A percentile compares a stretch with the other conserved stretches of the same genome.
Evolutionary conservation across 2,113 vertebrate genomes (phyloP).

Genomic region (Bos taurus): ARS-UCD2.0 NC_037335.1:19974501-19975000

Average conservation of each 20-base stretch:
- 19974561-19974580: neutral
- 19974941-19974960: neutral
- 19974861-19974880: neutral
- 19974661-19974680: neutral
- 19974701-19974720: neutral
- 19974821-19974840: neutral
- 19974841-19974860: neutral
- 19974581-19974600: neutral
- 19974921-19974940: neutral
- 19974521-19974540: neutral
- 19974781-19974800: neutral
- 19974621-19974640: neutral
- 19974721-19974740: neutral
- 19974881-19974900: neutral
- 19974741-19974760: neutral
- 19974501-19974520: neutral
- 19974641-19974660: neutral
- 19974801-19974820: neutral
- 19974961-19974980: neutral
- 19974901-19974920: neutral
- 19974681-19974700: neutral
- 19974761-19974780: neutral
- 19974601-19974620: neutral
- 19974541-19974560: neutral
- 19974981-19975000: neutral